Conservation (phyloP, 2,797 vertebrate genomes). For the Darevskia nairensis region DNA sequence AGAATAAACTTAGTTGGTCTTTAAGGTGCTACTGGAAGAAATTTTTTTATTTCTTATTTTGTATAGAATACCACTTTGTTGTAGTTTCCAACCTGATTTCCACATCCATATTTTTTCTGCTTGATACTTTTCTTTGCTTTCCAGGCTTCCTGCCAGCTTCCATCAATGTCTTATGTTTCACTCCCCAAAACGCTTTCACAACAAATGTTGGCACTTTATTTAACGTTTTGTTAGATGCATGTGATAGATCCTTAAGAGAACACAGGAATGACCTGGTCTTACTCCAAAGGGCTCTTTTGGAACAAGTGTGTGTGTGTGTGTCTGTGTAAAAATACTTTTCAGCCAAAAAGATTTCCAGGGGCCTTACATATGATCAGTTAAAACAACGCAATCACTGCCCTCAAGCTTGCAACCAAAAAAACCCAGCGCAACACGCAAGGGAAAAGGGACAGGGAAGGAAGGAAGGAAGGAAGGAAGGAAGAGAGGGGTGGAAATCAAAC, state of each 20-base stretch:
- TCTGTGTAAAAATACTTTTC: too few species aligned
- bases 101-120: constrained; percentile 11
- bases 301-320: background rate
- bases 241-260: background rate
- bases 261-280: background rate
- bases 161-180: background rate
- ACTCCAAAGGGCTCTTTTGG: background rate
- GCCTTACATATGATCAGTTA: too few species aligned
- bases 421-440: too few species aligned
- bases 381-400: too few species aligned
- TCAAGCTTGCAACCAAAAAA: too few species aligned
- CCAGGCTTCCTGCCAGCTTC: background rate
- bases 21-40: too few species aligned
- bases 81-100: constrained; percentile 27
- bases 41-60: too few species aligned
- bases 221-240: background rate
- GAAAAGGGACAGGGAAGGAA: too few species aligned
- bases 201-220: background rate
- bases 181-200: background rate
- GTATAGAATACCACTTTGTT: constrained; percentile 32
- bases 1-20: too few species aligned
- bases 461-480: too few species aligned
- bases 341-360: too few species aligned
- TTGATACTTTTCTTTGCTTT: background rate
- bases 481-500: too few species aligned